Conservation (phyloP, 2,888 invertebrate genomes). For the Heliothis peltigera region DNA sequence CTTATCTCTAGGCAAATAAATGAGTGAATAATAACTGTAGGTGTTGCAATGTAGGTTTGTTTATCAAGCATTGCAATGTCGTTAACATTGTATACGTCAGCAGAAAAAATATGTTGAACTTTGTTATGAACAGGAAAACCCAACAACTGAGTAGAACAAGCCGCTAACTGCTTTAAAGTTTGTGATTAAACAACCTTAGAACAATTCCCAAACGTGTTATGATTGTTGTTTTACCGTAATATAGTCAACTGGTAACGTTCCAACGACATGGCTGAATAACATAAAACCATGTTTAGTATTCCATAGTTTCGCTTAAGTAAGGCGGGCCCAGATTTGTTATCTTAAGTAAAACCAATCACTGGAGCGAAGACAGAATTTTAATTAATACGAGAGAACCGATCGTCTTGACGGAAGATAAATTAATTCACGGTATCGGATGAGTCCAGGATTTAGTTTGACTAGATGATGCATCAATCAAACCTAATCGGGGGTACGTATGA, state of each 20-base stretch:
- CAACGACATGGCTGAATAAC: constrained; percentile 19
- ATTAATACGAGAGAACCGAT: constrained; percentile 71
- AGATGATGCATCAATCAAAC: constrained; percentile 35
- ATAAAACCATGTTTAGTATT: constrained; percentile 43
- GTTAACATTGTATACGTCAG: neutral
- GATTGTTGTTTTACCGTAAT: constrained; percentile 30
- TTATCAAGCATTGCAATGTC: constrained; percentile 19
- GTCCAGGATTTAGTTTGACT: constrained; percentile 37
- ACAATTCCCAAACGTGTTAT: constrained; percentile 38
- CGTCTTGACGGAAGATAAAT: constrained; percentile 64
- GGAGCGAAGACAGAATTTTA: constrained; percentile 74
- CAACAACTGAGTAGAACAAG: neutral
- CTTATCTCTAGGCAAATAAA: constrained; percentile 29
- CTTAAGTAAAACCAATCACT: constrained; percentile 72
- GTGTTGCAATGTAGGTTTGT: constrained; percentile 5
- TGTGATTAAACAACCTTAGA: constrained; percentile 13
- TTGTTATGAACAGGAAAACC: constrained; percentile 7
- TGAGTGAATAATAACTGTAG: constrained; percentile 13
- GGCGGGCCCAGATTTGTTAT: constrained; percentile 66
- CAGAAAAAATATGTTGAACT: neutral
- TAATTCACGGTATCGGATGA: constrained; percentile 64
- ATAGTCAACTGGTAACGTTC: constrained; percentile 24
- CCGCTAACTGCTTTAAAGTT: constrained; percentile 13
- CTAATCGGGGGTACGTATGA: neutral
- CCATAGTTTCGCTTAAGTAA: constrained; percentile 49